Base-by-base conservation (phyloP, 2,113 vertebrate species). In the Romanogobio albipinnatus region DNA sequence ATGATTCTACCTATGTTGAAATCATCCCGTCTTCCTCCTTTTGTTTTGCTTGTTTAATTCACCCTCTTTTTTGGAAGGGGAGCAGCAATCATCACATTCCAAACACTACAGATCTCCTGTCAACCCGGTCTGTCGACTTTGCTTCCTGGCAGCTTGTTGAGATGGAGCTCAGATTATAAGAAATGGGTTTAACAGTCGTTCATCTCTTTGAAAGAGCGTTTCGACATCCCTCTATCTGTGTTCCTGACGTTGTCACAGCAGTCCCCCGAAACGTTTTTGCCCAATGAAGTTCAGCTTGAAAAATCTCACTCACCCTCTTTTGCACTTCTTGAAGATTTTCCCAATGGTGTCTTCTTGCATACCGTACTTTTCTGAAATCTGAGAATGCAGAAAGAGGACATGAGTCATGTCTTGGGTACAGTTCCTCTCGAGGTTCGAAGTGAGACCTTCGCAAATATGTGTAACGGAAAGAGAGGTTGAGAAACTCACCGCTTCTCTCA, bases 291-390 rank as follows among this genome's bases (percentile, higher is more conserved):
- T 74, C 14, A 71, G 1, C 26, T 33, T 71, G 11, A 7, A 53
- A 82, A 59, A 33, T 56, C 36, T 87, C 2, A 90, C 98, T 97
- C 91, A 99, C 98, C 98, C 98, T 92, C 97, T 94, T 93, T 98
- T 99, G 95, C 98, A 99, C 87, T 98, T 99, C 91, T 99, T 99
- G 95, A 97, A 99, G 91, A 99, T 96, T 95, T 97, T 99, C 89
- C 95, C 95, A 89, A 99, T 98, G 91, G 96, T 96, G 91, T 98
- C 96, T 90, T 95, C 96, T 47, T 96, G 96, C 89, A 99, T 89
- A n/a, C 96, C 95, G 0, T 99, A 99, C 91, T 99, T 99, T 93
- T 99, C 96, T 90, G 98, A 99, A 93, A 99, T 97, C 98, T 99
- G 91, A 93, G 91, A 82, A 84, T 47, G 14, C 85, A 82, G 78